phyloP scores from a whole-genome alignment of 2,113 vertebrate species.

The Plectropomus leopardus region DNA sequence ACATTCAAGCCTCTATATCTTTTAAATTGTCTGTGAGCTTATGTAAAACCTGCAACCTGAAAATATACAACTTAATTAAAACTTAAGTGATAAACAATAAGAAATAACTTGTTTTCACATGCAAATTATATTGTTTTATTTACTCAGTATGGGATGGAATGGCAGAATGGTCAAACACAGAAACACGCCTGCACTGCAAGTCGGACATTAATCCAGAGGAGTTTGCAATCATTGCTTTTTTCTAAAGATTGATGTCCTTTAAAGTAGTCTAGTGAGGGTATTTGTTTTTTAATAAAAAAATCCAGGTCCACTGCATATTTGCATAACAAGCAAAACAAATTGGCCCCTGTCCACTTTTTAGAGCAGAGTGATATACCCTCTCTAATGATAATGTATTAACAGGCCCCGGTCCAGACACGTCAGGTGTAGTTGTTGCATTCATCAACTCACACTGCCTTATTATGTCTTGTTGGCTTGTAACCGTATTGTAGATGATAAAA shows the following conservation, averaged over 20 bases:
- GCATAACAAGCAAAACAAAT: constrained; percentile 68
- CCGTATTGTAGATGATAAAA: constrained; percentile 13
- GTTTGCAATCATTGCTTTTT: not conserved
- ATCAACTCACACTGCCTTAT: constrained; percentile 30
- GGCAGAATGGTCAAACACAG: not conserved
- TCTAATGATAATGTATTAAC: constrained; percentile 54
- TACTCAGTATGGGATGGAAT: not conserved
- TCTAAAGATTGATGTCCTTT: constrained; percentile 2
- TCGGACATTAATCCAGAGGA: not conserved
- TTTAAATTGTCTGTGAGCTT: no score
- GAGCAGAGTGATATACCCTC: constrained; percentile 5
- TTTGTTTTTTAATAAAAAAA: constrained; percentile 11
- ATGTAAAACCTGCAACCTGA: no score
- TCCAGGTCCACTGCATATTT: constrained; percentile 36
- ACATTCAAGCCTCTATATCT: no score
- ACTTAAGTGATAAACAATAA: not conserved
- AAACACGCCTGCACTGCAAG: no score
- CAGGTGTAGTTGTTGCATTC: constrained; percentile 41
- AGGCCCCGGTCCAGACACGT: constrained; percentile 41
- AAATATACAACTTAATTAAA: no score
- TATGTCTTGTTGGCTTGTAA: constrained; percentile 21
- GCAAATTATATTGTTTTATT: not conserved
- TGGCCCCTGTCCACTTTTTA: constrained; percentile 25
- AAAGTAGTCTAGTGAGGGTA: not conserved
- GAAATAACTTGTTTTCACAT: not conserved